Percentiles rank a stretch among this genome's conserved stretches.
Conservation (phyloP, 2,888 invertebrate genomes). For the Labia minor region DNA sequence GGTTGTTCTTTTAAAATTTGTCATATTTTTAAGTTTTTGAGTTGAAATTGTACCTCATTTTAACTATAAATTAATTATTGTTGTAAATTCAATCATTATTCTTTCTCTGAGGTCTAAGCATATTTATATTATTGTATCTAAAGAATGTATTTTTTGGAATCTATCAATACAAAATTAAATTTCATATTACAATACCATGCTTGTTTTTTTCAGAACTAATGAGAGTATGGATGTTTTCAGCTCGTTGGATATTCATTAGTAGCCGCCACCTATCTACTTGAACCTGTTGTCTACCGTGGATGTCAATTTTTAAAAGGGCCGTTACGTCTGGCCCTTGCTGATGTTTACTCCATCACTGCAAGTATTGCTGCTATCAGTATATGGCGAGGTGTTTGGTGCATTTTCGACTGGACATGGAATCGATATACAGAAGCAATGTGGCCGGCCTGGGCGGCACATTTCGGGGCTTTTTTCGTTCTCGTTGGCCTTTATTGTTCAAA, state of each 20-base stretch:
- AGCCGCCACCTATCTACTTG: slow-evolving; percentile 58
- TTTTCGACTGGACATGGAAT: slow-evolving; percentile 44
- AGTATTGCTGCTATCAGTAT: slow-evolving; percentile 75
- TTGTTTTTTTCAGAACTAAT: too few species aligned
- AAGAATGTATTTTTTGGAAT: too few species aligned
- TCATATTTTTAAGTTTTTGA: too few species aligned
- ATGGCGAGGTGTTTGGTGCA: slow-evolving; percentile 78
- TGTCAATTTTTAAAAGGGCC: slow-evolving; percentile 58
- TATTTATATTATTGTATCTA: too few species aligned
- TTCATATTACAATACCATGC: too few species aligned
- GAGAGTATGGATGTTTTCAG: too few species aligned
- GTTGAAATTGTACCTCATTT: too few species aligned
- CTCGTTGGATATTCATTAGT: slow-evolving; percentile 63
- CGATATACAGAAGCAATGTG: background rate
- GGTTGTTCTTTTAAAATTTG: too few species aligned
- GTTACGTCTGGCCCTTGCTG: slow-evolving; percentile 57
- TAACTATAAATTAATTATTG: too few species aligned
- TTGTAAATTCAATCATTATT: too few species aligned
- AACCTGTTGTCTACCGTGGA: slow-evolving; percentile 60
- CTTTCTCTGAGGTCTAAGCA: too few species aligned
- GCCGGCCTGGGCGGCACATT: background rate
- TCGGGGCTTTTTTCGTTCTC: slow-evolving; percentile 46
- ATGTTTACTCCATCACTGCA: slow-evolving; percentile 63
- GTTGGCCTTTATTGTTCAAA: slow-evolving; percentile 76
- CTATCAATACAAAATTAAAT: too few species aligned